Conservation (phyloP, 2,888 invertebrate genomes). For the Cataglyphis albicans region DNA sequence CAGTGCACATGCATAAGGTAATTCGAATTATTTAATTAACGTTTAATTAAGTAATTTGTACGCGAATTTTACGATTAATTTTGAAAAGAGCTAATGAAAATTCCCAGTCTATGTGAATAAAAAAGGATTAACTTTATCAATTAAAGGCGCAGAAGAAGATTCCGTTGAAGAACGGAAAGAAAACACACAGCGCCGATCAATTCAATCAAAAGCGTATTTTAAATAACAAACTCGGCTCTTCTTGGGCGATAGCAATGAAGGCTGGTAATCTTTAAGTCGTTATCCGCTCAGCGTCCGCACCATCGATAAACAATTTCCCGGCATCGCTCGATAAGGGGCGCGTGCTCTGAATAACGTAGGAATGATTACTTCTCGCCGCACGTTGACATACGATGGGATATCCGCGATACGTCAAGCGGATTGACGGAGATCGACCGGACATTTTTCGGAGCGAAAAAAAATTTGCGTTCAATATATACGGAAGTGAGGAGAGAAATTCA, state of each 20-base stretch:
- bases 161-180: not conserved
- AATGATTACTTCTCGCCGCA: conserved; percentile 40
- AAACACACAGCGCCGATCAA: not conserved
- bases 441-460: not conserved
- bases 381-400: conserved; percentile 24
- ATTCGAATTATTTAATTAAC: not conserved
- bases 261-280: conserved; percentile 52
- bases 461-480: not conserved
- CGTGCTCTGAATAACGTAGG: conserved; percentile 40
- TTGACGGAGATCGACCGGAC: not conserved
- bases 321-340: conserved; percentile 40
- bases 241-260: not conserved
- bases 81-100: conserved; percentile 1
- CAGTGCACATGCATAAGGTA: not conserved
- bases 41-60: not conserved
- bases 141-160: conserved; percentile 20
- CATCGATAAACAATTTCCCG: conserved; percentile 51
- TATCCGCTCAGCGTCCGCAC: conserved; percentile 41
- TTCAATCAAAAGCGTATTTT: conserved; percentile 21
- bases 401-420: not conserved
- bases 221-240: conserved; percentile 38
- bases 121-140: conserved; percentile 8
- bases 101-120: not conserved
- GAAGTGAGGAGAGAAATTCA: conserved; percentile 42
- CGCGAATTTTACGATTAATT: conserved; percentile 29